phyloP scores from a whole-genome alignment of 2,888 invertebrate genomes.

The Ctenicera cuprea region DNA sequence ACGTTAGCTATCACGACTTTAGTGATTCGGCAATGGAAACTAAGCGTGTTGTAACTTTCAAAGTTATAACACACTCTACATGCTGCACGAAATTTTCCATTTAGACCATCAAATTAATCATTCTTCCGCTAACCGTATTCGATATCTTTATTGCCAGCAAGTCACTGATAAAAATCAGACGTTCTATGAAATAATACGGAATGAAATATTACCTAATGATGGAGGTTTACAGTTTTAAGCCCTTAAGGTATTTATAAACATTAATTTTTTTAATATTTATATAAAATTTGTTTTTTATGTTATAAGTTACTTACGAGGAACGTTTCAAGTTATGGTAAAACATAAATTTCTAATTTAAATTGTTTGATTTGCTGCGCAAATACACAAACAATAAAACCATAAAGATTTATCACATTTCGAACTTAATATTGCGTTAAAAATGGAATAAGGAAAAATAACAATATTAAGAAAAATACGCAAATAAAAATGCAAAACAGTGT shows the following conservation, averaged over 20 bases:
- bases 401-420: neutral
- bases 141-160: slow-evolving; percentile 41
- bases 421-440: slow-evolving; percentile 37
- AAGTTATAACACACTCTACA: neutral
- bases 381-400: neutral
- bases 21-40: neutral
- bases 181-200: slow-evolving; percentile 12
- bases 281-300: neutral
- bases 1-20: neutral
- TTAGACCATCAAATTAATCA: slow-evolving; percentile 44
- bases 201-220: slow-evolving; percentile 16
- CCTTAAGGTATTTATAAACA: neutral
- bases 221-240: neutral
- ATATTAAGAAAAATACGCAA: slow-evolving; percentile 58
- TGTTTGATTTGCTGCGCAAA: neutral
- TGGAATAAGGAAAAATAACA: slow-evolving; percentile 46
- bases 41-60: neutral
- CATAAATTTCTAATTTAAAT: too few species aligned
- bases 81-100: slow-evolving; percentile 41
- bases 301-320: too few species aligned
- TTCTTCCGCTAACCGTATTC: slow-evolving; percentile 32
- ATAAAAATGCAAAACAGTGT: slow-evolving; percentile 70
- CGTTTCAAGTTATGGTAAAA: too few species aligned
- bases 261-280: too few species aligned
- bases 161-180: slow-evolving; percentile 18